Percentiles rank a stretch among this genome's conserved stretches.
Evolutionary conservation across 2,888 invertebrate genomes (phyloP).

Genomic region (Dolomedes plantarius): DNA sequence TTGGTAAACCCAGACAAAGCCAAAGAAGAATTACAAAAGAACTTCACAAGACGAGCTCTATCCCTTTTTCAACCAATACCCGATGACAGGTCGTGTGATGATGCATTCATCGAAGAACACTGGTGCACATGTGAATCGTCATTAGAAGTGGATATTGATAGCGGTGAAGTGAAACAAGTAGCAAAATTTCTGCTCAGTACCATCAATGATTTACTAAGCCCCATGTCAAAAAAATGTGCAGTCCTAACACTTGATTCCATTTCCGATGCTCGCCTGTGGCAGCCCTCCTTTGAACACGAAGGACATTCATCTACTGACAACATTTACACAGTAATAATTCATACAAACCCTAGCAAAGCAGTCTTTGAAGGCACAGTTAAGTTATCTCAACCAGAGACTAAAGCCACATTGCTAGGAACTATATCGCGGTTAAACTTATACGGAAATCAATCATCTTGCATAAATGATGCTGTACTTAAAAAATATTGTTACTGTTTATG

Average conservation of each 20-base stretch:
- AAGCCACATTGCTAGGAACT: slow-evolving; percentile 82
- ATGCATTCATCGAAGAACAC: slow-evolving; percentile 76
- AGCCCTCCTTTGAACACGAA: slow-evolving; percentile 17
- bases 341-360: slow-evolving; percentile 83
- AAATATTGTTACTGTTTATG: slow-evolving; percentile 77
- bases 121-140: slow-evolving; percentile 76
- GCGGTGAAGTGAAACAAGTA: slow-evolving; percentile 29
- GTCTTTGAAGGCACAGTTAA: slow-evolving; percentile 88
- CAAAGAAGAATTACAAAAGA: slow-evolving; percentile 12
- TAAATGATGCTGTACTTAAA: slow-evolving; percentile 75
- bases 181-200: slow-evolving; percentile 40
- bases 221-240: slow-evolving; percentile 27
- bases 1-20: slow-evolving; percentile 32
- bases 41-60: slow-evolving; percentile 59
- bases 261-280: slow-evolving; percentile 36
- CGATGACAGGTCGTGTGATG: slow-evolving; percentile 76
- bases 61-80: slow-evolving; percentile 76
- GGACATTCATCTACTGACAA: slow-evolving; percentile 27
- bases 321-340: slow-evolving; percentile 81
- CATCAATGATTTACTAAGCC: slow-evolving; percentile 39
- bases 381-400: slow-evolving; percentile 49
- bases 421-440: slow-evolving; percentile 78
- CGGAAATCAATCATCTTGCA: slow-evolving; percentile 77
- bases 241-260: slow-evolving; percentile 19
- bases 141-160: neutral